Evolutionary conservation across 2,888 invertebrate species (phyloP), one percentile per base, ranked within the genome.

Genomic region (Hypercompe scribonia): DNA sequence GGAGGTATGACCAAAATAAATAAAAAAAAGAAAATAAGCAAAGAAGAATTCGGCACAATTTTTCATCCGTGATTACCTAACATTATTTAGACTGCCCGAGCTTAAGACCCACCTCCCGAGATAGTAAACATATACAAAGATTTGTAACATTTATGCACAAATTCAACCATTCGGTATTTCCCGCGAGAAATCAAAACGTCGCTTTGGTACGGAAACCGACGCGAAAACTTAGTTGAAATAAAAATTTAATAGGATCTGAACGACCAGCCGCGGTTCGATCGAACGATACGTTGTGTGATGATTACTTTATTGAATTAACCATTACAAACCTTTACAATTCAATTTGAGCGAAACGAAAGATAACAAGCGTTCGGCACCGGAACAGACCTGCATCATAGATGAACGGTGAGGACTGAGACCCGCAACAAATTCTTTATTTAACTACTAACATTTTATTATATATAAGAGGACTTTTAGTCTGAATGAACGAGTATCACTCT

Each of bases 131-230:
- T 74, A 76, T 69, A 77, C 73, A 75, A 80, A 69, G 34, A 80
- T 83, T 83, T 81, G 78, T 82, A 80, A 77, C 77, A 77, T 86
- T 81, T 79, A 84, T 82, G 83, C 72, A 78, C 72, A 81, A 81
- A 78, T 82, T 77, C 76, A 76, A 74, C 76, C 74, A 74, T 69
- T 73, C 74, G 69, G 39, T 78, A 81, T 86, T 84, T 87, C 86
- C 86, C 86, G 68, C 65, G 87, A 88, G 87, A 85, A 83, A 85
- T 84, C 76, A 83, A 77, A 81, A 67, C 28, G 72, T 73, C 68
- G 50, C 72, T 18, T 21, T 68, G n/a, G 68, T 31, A 61, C 71
- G 68, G 73, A 78, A 70, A 77, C 73, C 69, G 71, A 75, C 70
- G 73, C 78, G 72, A 77, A 78, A 50, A 64, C 65, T 73, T 72